Base-by-base conservation (phyloP, 2,888 invertebrate species). In the Ectemnius cavifrons region DNA sequence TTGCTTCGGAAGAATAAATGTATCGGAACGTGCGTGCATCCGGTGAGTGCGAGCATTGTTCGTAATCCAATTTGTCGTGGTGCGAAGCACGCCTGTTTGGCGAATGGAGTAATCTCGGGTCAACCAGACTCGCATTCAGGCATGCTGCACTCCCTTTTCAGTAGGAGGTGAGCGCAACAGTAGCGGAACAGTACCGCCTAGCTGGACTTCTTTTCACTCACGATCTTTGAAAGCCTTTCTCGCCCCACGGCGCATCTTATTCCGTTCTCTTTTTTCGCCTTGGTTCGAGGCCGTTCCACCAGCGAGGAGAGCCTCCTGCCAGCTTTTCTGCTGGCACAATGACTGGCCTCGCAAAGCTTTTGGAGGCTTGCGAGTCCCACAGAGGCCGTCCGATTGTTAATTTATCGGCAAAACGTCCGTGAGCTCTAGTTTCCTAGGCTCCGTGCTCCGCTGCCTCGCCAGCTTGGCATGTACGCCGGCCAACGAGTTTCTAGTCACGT, bases 51-150 rank as follows among this genome's bases (percentile, higher is more conserved):
- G 13, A 3, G 23, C 57, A 67, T 75, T 73, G 77, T 68, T 70
- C 37, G 49, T 80, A 74, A 77, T 75, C 68, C 71, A 69, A 73
- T 79, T 77, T 73, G 74, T 66, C 57, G 59, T 45, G 67, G 49
- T 20, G 47, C 28, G 59, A 63, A 45, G 18, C 56, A 37, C 18
- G 45, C 16, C 56, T 23, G 60, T 58, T 65, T 58, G 49, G 28
- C 65, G 67, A 67, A 72, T 65, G 49, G 63, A 37, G 37, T 37
- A 72, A 72, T 73, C 64, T 67, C 60, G 45, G 74, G 67, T 74
- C 74, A 63, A 20, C 20, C 65, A 46, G 67, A 13, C 18, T 65
- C 59, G 16, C 27, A 64, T 64, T 57, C 64, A 45, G 52, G 5
- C 27, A 14, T 56, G 23, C 5, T 52, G 18, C 8, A n/a, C 61